Percentiles rank a stretch among this genome's conserved stretches.
These are phyloP conservation scores for Amphipyra tragopoginis DNA, from an alignment of 2,888 invertebrate species.

Conservation along the genomic window DNA sequence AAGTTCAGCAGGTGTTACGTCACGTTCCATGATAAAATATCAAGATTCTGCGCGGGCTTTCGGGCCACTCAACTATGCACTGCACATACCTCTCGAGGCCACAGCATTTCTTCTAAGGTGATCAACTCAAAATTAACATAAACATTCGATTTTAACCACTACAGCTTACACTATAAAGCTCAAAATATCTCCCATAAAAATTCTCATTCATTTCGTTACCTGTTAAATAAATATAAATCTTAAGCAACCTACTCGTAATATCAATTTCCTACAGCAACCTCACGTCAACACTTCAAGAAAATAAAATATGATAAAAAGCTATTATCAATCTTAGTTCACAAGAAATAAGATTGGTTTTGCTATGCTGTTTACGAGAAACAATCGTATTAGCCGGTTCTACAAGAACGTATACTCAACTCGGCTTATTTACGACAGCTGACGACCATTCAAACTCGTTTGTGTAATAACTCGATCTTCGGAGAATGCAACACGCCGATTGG, in stretches of 20 bases:
- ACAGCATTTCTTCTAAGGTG: constrained; percentile 82
- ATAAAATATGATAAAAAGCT: constrained; percentile 31
- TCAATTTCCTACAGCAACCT: constrained; percentile 46
- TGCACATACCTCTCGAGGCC: constrained; percentile 81
- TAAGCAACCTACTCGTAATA: not conserved
- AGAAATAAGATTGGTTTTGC: constrained; percentile 52
- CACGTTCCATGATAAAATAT: constrained; percentile 62
- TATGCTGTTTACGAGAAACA: constrained; percentile 43
- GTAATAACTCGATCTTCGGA: constrained; percentile 76
- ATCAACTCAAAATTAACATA: constrained; percentile 68
- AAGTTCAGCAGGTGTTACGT: constrained; percentile 62
- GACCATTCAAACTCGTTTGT: constrained; percentile 75
- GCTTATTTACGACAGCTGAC: constrained; percentile 67
- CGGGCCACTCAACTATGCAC: constrained; percentile 66
- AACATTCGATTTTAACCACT: constrained; percentile 40
- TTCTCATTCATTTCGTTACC: constrained; percentile 44
- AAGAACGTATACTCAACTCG: constrained; percentile 63
- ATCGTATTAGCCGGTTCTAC: constrained; percentile 70
- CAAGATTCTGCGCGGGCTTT: constrained; percentile 69
- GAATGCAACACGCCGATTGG: constrained; percentile 81
- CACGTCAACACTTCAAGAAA: constrained; percentile 37
- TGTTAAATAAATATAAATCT: constrained; percentile 50
- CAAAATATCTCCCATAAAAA: constrained; percentile 34
- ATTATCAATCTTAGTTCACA: constrained; percentile 54
- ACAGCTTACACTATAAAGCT: constrained; percentile 31